Percentiles rank a stretch among this genome's conserved stretches.
Conservation (phyloP, 1,140 invertebrate species). For the Aphidius ervi region DNA sequence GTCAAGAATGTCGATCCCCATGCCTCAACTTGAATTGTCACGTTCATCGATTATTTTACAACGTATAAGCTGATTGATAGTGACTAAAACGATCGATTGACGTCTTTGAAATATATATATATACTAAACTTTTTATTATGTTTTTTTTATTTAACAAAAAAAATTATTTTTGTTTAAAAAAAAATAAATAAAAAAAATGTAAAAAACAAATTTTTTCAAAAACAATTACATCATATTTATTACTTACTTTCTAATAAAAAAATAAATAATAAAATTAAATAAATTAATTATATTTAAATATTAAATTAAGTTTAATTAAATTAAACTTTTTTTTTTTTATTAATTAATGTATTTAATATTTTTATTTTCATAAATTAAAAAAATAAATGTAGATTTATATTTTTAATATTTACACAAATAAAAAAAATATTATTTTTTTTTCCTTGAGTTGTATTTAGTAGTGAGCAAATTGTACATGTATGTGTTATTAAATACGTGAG, state of each 20-base stretch:
- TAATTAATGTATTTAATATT: too few species aligned
- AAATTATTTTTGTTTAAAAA: not conserved
- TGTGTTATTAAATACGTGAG: not conserved
- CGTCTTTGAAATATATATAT: conserved; percentile 4
- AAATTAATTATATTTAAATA: too few species aligned
- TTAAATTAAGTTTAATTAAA: too few species aligned
- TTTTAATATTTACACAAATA: too few species aligned
- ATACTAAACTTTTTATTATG: not conserved
- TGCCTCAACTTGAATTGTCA: conserved; percentile 41
- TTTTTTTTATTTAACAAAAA: not conserved
- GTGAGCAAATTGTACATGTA: not conserved
- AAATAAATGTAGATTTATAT: too few species aligned
- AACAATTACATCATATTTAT: too few species aligned
- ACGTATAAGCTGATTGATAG: conserved; percentile 42
- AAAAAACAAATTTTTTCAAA: too few species aligned
- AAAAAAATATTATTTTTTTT: too few species aligned
- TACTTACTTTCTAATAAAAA: too few species aligned
- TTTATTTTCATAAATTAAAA: too few species aligned
- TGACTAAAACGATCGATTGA: conserved; percentile 31
- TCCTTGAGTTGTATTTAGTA: too few species aligned
- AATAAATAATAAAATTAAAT: too few species aligned
- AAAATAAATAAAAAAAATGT: not conserved
- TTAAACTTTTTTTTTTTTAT: not conserved
- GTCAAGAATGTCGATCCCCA: conserved; percentile 15
- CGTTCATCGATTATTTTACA: conserved; percentile 45